Base-by-base conservation (phyloP, 2,113 vertebrate species). In the Galbula dea region DNA sequence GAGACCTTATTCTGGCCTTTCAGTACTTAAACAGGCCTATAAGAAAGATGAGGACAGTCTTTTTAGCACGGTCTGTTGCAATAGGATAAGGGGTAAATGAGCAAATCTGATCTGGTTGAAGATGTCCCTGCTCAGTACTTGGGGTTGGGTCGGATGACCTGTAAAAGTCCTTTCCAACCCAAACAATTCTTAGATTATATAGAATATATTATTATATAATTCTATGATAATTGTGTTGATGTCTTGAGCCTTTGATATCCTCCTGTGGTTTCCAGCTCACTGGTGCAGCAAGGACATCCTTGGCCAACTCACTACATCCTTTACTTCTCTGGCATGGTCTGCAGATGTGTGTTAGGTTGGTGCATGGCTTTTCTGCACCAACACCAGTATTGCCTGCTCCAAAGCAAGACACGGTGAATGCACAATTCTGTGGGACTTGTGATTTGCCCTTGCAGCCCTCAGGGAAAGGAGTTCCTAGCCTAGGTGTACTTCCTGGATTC, bases 301-400 rank as follows among this genome's bases (percentile, higher is more conserved):
- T 67, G 39, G 45, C 19, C 2, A 1, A 20, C 29, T 54, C 0
- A 0, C 12, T 36, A 6, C 18, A 12, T 18, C n/a, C 21, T 66
- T 71, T 27, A 5, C 20, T 63, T 26, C 57, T 71, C 43, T 30
- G 24, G 41, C 13, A 15, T 2, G 0, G 23, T 36, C 34, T 30
- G 49, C 55, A 49, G 55, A 63, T 16, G 5, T 2, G 3, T 30
- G 11, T 37, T 29, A 26, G 32, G 16, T 5, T 57, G 48, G 36
- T 36, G 43, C 20, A 12, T 9, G 5, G 19, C 12, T 65, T 63
- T 26, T 18, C 20, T 65, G 27, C 20, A 27, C 19, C 46, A 39
- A 5, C 63, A 16, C 55, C 59, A 15, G 12, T 49, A 21, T 12
- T 11, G 36, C 4, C 29, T 8, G 12, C 36, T 39, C 30, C 43